Evolutionary conservation across 2,113 vertebrate genomes (phyloP), one percentile per base, ranked within the genome.

Genomic region (Odontesthes bonariensis): DNA sequence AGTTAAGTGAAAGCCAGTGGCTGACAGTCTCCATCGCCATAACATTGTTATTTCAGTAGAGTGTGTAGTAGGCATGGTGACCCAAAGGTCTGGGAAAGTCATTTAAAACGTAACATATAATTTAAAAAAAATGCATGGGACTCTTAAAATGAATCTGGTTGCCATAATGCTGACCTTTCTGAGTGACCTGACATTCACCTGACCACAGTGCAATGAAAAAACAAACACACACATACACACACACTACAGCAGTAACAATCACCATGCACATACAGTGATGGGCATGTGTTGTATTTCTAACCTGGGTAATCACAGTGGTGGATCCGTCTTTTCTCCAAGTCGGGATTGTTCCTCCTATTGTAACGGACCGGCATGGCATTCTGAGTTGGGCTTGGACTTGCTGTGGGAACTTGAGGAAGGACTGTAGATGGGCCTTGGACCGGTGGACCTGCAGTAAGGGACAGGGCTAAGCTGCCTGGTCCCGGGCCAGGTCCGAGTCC

Each of bases 251-350:
- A 62, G 22, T 55, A 62, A 38, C 16, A 72, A 27, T 53, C 33
- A 44, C 14, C n/a, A 0, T 33, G 61, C 63, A 49, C 4, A 23
- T 4, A 44, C 20, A 44, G 8, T 1, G 54, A 42, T 7, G 12
- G 40, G 35, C 3, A 5, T 31, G 42, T 79, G 64, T 9, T 20
- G 13, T 31, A 20, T 22, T 33, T 46, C 95, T 86, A 88, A 99
- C 98, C 98, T 70, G 96, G 96, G 68, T 98, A 99, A 90, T 98
- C 97, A 93, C 98, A 99, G 95, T 97, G 98, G 88, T 99, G 98
- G 89, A 99, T 98, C 55, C 98, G 94, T 47, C 98, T 94, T 69
- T 99, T 99, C 92, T 99, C 98, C 90, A 99, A 81, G 83, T 99
- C 98, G 0, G 98, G 98, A 86, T 99, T 99, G 91, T 96, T 99